Evolutionary conservation across 2,113 vertebrate genomes (phyloP).

Genomic region (Passerina amoena): DNA sequence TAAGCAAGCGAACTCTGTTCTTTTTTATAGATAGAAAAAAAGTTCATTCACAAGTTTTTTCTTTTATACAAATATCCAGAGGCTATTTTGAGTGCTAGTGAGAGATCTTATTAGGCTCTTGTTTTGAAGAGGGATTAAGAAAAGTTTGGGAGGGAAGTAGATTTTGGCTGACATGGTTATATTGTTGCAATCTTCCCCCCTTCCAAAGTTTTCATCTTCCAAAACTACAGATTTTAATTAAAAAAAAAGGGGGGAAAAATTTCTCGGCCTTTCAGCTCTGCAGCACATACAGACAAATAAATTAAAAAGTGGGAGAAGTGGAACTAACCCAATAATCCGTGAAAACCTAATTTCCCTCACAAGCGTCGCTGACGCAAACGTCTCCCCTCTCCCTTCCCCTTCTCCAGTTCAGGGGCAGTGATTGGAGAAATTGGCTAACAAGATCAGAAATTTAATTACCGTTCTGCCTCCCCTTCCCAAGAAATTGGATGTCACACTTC

Average conservation of each 20-base stretch:
- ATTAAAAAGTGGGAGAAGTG: constrained; percentile 86
- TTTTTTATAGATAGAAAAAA: not conserved
- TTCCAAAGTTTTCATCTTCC: constrained; percentile 67
- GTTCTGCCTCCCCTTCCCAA: constrained; percentile 77
- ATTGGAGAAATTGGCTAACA: constrained; percentile 87
- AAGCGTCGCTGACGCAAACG: constrained; percentile 64
- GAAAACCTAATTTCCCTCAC: constrained; percentile 86
- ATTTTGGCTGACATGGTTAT: constrained; percentile 34
- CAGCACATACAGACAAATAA: constrained; percentile 85
- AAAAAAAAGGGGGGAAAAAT: constrained; percentile 39
- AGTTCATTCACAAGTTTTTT: not conserved
- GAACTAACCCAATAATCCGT: constrained; percentile 87
- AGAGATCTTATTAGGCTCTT: not conserved
- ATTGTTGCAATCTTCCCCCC: constrained; percentile 21
- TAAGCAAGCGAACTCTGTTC: not conserved
- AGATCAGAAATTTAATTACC: constrained; percentile 89
- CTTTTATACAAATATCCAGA: not conserved
- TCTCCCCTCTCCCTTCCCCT: constrained; percentile 73
- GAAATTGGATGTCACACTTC: constrained; percentile 83
- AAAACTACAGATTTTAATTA: constrained; percentile 79
- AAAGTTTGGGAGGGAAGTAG: constrained; percentile 35
- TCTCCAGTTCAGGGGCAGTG: constrained; percentile 80
- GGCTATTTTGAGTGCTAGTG: not conserved
- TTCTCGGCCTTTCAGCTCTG: constrained; percentile 77
- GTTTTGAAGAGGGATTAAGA: constrained; percentile 26